These are phyloP conservation scores for Galerucella pusilla DNA, from an alignment of 2,888 invertebrate genomes.

Conservation along the genomic window DNA sequence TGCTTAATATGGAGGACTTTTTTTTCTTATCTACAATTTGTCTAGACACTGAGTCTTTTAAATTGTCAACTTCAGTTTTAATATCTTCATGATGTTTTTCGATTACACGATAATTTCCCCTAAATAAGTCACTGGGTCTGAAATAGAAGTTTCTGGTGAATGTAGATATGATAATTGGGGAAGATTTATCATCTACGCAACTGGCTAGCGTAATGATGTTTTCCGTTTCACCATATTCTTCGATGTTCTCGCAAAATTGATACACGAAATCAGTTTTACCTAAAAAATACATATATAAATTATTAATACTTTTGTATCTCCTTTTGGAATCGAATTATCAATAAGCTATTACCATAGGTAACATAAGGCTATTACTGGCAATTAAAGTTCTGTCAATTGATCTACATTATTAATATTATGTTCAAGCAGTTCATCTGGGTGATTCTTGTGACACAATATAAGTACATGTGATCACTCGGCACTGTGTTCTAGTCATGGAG, in stretches of 20 bases:
- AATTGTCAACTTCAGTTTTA: constrained; percentile 20
- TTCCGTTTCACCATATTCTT: constrained; percentile 52
- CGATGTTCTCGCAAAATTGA: constrained; percentile 52
- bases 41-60: constrained; percentile 21
- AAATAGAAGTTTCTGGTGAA: constrained; percentile 59
- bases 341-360: no score
- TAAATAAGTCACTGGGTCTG: constrained; percentile 43
- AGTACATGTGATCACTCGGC: no score
- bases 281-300: constrained; percentile 1
- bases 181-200: constrained; percentile 30
- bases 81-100: constrained; percentile 39
- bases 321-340: no score
- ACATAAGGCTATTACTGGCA: no score
- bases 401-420: no score
- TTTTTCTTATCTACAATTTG: constrained; percentile 13
- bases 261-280: constrained; percentile 45
- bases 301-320: background rate
- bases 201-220: constrained; percentile 55
- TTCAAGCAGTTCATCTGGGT: no score
- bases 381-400: no score
- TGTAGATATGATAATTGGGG: constrained; percentile 57
- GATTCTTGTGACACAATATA: no score
- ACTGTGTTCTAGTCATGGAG: no score
- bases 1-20: constrained; percentile 9
- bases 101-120: constrained; percentile 52